Conservation (phyloP, 2,797 vertebrate species). For the Leptodactylus fallax region DNA sequence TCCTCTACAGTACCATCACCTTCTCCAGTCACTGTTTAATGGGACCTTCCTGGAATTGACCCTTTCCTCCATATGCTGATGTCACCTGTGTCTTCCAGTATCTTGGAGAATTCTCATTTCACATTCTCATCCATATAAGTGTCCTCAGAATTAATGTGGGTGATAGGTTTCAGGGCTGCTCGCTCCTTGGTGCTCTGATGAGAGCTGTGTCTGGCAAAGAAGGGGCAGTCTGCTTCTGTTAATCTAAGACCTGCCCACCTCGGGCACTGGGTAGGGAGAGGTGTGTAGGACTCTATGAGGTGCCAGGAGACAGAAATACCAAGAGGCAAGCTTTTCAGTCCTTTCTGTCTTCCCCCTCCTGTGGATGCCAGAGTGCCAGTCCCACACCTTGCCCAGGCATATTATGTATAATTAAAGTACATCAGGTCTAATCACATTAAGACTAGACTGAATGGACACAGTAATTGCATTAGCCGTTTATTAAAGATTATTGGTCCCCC, state of each 20-base stretch:
- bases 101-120: conserved; percentile 33
- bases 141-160: conserved; percentile 15
- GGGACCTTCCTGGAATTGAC: background rate
- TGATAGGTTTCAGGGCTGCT: conserved; percentile 11
- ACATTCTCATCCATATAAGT: background rate
- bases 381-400: background rate
- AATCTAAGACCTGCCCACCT: conserved; percentile 51
- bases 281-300: conserved; percentile 20
- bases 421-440: conserved; percentile 29
- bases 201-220: conserved; percentile 25
- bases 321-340: background rate
- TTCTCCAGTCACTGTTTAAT: conserved; percentile 8
- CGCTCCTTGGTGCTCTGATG: background rate
- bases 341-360: background rate
- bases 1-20: background rate
- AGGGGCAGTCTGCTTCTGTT: conserved; percentile 31
- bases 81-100: conserved; percentile 17
- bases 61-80: conserved; percentile 40
- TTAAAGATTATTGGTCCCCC: conserved; percentile 27
- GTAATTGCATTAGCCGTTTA: conserved; percentile 19
- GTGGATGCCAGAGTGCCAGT: conserved; percentile 4
- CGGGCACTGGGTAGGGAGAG: conserved; percentile 26
- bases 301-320: conserved; percentile 20
- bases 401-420: conserved; percentile 24
- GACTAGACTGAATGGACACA: background rate